Evolutionary conservation across 2,797 vertebrate species (phyloP).

Genomic region (Liparis tanakae): DNA sequence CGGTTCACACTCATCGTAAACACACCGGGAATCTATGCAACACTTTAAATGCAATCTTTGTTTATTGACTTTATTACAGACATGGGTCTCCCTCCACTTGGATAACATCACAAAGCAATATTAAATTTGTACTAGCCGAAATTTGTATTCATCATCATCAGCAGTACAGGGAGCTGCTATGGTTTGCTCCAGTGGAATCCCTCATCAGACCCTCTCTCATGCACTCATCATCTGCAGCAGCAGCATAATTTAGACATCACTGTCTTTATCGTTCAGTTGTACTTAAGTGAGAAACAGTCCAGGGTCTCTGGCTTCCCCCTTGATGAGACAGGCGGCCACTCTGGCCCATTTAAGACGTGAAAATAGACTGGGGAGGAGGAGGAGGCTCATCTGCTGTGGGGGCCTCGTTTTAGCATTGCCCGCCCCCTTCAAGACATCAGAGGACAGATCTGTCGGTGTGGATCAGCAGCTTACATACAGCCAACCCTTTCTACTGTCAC

Average conservation of each 20-base stretch:
- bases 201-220: slow-evolving; percentile 74
- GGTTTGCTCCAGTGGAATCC: slow-evolving; percentile 66
- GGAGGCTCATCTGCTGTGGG: slow-evolving; percentile 69
- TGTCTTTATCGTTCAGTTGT: slow-evolving; percentile 72
- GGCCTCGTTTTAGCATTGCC: slow-evolving; percentile 66
- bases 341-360: slow-evolving; percentile 81
- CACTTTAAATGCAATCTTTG: slow-evolving; percentile 33
- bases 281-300: slow-evolving; percentile 65
- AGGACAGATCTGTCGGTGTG: slow-evolving; percentile 83
- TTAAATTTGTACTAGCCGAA: slow-evolving; percentile 46
- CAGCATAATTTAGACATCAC: slow-evolving; percentile 82
- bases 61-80: slow-evolving; percentile 45
- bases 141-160: slow-evolving; percentile 65
- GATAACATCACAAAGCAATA: slow-evolving; percentile 47
- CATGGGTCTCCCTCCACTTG: slow-evolving; percentile 24
- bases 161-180: slow-evolving; percentile 79
- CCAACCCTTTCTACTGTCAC: slow-evolving; percentile 81
- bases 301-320: slow-evolving; percentile 66
- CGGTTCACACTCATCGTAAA: slow-evolving; percentile 19
- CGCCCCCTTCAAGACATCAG: slow-evolving; percentile 80
- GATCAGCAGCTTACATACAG: slow-evolving; percentile 80
- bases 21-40: slow-evolving; percentile 2
- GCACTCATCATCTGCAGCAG: slow-evolving; percentile 67
- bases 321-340: slow-evolving; percentile 80
- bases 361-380: slow-evolving; percentile 75